A percentile compares a stretch with the other conserved stretches of the same genome.
These are phyloP conservation scores for mouse (Mus musculus) DNA, from an alignment of 2,113 vertebrate genomes.

Conservation along the genomic window GRCm39 chr14:61432001-61432500, in stretches of 20 bases:
- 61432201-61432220: background rate
- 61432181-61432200: background rate
- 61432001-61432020: background rate
- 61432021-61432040: background rate
- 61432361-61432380: background rate
- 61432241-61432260: background rate
- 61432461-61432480: background rate
- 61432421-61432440: background rate
- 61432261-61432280: background rate
- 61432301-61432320: background rate
- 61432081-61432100: background rate
- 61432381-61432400: background rate
- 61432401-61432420: background rate
- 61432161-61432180: background rate
- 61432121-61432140: background rate
- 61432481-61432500: background rate
- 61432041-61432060: background rate
- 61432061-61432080: background rate
- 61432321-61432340: background rate
- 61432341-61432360: background rate
- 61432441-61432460: background rate
- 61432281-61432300: background rate
- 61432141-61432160: background rate
- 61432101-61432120: background rate
- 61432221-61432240: background rate